Evolutionary conservation across 2,113 vertebrate species (phyloP), one percentile per base, ranked within the genome.

Genomic region (Malurus cyaneus): DNA sequence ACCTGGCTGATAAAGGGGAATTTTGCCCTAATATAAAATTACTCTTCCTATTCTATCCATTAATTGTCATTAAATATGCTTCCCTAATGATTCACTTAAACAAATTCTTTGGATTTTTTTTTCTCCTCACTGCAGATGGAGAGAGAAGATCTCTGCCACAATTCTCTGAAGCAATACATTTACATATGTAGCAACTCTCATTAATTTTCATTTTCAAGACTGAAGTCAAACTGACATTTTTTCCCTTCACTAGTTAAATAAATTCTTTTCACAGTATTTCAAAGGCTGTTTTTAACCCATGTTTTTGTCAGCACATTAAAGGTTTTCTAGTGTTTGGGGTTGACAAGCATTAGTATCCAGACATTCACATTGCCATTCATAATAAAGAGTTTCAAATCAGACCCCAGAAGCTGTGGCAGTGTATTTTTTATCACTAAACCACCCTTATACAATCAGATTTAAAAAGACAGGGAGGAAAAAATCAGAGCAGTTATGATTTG

Each of bases 181-280:
- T 93, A 93, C 64, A 94, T 95, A 86, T 59, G 60, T 56, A 88
- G 44, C 47, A 83, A 62, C 34, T 44, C 85, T 84, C 65, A 91
- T 96, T 96, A 95, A 89, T 89, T 96, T 95, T 90, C 54, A 83
- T 89, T 86, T 91, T 56, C 57, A n/a, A 26, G 21, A 92, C 64
- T 91, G 82, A 76, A 93, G 80, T 76, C 64, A 93, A 92, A 92
- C 69, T 91, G 82, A 74, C 81, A 76, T 83, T 94, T 91, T 91
- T 53, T 81, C 46, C 76, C 81, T 64, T 89, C 50, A 25, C 61
- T 76, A 71, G 69, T 90, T 72, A 54, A 94, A 56, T 88, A 87
- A 84, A 88, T 85, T 88, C 59, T 91, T 87, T 52, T 79, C 81
- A 89, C 46, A 36, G 6, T 31, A 70, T 94, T 96, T 96, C 95